Conservation (phyloP, 2,113 vertebrate genomes). For the Cinclus mexicanus region DNA sequence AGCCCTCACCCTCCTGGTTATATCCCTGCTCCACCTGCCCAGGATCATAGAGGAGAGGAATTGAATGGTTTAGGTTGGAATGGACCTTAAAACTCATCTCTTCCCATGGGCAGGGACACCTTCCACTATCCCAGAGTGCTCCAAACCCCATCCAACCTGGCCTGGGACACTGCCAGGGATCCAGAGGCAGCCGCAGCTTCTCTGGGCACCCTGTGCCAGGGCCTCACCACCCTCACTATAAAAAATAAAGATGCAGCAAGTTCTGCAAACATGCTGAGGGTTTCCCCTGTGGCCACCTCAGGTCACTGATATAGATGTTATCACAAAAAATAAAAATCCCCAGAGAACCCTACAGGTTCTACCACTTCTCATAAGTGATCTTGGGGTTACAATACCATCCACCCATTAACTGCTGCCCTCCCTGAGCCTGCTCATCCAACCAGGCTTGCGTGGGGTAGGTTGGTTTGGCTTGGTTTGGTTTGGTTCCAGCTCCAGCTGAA, state of each 20-base stretch:
- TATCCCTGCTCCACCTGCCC: not conserved
- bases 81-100: not conserved
- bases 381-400: too few species aligned
- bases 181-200: not conserved
- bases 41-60: not conserved
- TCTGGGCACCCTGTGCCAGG: not conserved
- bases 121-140: rapidly evolving
- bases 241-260: not conserved
- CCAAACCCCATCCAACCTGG: rapidly evolving
- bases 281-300: not conserved
- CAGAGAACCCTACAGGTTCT: not conserved
- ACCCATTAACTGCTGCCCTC: too few species aligned
- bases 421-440: not conserved
- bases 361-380: not conserved
- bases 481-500: not conserved
- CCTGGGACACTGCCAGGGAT: not conserved
- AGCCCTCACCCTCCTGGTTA: not conserved
- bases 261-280: rapidly evolving
- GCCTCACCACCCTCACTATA: rapidly evolving
- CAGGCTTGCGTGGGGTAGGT: not conserved
- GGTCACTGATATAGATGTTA: not conserved
- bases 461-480: not conserved
- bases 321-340: not conserved
- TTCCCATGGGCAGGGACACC: not conserved
- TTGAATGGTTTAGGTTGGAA: not conserved